These are phyloP conservation scores for Zophobas morio DNA, from an alignment of 1,140 invertebrate species.

Conservation along the genomic window DNA sequence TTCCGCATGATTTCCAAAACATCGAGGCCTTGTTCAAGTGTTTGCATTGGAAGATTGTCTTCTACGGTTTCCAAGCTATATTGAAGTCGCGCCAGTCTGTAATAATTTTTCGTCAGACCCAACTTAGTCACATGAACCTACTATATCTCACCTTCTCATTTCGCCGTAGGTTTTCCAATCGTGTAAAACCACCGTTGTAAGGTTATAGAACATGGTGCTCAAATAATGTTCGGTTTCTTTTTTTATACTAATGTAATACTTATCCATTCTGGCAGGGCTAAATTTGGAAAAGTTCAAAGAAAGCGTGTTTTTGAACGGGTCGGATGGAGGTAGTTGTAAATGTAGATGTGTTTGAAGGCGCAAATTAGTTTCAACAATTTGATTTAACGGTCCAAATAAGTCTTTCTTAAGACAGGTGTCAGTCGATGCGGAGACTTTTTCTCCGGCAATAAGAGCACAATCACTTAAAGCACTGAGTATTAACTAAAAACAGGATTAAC, in stretches of 20 bases:
- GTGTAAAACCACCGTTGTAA: conserved; percentile 96
- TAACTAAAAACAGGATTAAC: conserved; percentile 70
- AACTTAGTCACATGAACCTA: neutral
- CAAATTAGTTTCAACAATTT: conserved; percentile 91
- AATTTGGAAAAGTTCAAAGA: conserved; percentile 60
- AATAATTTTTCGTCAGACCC: neutral
- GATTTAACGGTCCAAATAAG: conserved; percentile 83
- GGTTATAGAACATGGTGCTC: conserved; percentile 96
- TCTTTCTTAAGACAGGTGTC: conserved; percentile 67
- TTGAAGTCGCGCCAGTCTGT: conserved; percentile 85
- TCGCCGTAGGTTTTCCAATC: conserved; percentile 98
- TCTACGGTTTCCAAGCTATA: conserved; percentile 87
- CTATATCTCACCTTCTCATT: conserved; percentile 82
- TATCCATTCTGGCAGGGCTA: conserved; percentile 55
- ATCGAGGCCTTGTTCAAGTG: conserved; percentile 97
- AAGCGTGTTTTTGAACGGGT: conserved; percentile 63
- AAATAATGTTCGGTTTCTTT: conserved; percentile 92
- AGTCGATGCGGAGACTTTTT: conserved; percentile 53
- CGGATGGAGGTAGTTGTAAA: conserved; percentile 82
- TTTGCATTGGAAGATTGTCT: conserved; percentile 95
- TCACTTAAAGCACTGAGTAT: conserved; percentile 78
- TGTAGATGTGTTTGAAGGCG: conserved; percentile 92
- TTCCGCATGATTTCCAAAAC: conserved; percentile 98
- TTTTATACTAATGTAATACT: conserved; percentile 62
- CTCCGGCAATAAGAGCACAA: conserved; percentile 66